A percentile compares a stretch with the other conserved stretches of the same genome.
Evolutionary conservation across 2,888 invertebrate genomes (phyloP).

Genomic region (Hydriomena furcata): DNA sequence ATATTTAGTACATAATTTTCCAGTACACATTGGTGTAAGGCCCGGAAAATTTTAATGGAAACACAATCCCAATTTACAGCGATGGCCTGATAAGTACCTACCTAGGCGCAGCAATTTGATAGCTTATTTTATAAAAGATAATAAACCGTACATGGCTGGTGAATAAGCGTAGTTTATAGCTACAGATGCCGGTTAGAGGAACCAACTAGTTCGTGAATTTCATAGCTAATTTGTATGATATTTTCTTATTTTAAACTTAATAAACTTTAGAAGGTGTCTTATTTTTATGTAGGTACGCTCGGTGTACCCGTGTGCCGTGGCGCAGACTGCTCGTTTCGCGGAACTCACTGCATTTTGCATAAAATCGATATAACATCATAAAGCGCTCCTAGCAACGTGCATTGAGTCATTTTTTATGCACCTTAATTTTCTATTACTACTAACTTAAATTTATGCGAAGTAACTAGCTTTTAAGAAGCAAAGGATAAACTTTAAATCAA

Average conservation of each 20-base stretch:
- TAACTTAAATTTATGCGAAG: too few relatives aligned
- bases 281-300: slow-evolving; percentile 10
- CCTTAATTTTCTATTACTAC: background rate
- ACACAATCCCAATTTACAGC: slow-evolving; percentile 43
- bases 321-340: slow-evolving; percentile 51
- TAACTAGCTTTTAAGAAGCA: too few relatives aligned
- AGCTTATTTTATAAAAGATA: slow-evolving; percentile 60
- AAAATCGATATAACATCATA: slow-evolving; percentile 69
- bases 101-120: slow-evolving; percentile 52
- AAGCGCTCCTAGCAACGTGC: slow-evolving; percentile 38
- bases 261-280: background rate
- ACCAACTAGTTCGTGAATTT: too few relatives aligned
- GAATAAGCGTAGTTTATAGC: slow-evolving; percentile 61
- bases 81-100: slow-evolving; percentile 51
- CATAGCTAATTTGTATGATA: too few relatives aligned
- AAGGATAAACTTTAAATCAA: too few relatives aligned
- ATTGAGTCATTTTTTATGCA: slow-evolving; percentile 23
- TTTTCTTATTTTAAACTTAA: too few relatives aligned
- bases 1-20: slow-evolving; percentile 5
- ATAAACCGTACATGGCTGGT: slow-evolving; percentile 52
- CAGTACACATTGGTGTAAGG: background rate
- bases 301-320: slow-evolving; percentile 42
- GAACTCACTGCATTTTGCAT: slow-evolving; percentile 76
- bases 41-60: slow-evolving; percentile 32
- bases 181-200: too few relatives aligned